These are phyloP conservation scores for Pterobdella sp. DNA, from an alignment of 2,888 invertebrate species.

Conservation along the genomic window DNA sequence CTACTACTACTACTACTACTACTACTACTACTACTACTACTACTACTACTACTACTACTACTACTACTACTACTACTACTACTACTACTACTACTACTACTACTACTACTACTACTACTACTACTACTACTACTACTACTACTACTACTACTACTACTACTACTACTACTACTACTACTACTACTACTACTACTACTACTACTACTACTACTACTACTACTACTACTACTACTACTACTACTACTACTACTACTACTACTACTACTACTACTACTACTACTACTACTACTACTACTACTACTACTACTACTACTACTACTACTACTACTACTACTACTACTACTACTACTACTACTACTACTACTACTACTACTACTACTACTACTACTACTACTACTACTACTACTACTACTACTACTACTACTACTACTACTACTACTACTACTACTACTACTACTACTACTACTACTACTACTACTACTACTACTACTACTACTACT, in stretches of 20 bases:
- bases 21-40: slow-evolving; percentile 21
- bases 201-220: slow-evolving; percentile 23
- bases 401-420: slow-evolving; percentile 32
- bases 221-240: not conserved
- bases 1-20: slow-evolving; percentile 25
- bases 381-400: slow-evolving; percentile 11
- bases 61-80: not conserved
- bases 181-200: not conserved
- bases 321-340: slow-evolving; percentile 32
- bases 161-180: slow-evolving; percentile 4
- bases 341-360: slow-evolving; percentile 25
- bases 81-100: not conserved
- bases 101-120: not conserved
- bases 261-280: slow-evolving; percentile 24
- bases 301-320: slow-evolving; percentile 20
- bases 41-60: slow-evolving; percentile 24
- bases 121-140: not conserved
- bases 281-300: not conserved
- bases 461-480: slow-evolving; percentile 24
- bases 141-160: not conserved
- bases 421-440: slow-evolving; percentile 34
- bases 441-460: slow-evolving; percentile 28
- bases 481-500: not conserved
- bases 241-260: slow-evolving; percentile 11
- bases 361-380: not conserved